phyloP scores from a whole-genome alignment of 92 coral and sea anemone genomes.

The Virgularia gustaviana region DNA sequence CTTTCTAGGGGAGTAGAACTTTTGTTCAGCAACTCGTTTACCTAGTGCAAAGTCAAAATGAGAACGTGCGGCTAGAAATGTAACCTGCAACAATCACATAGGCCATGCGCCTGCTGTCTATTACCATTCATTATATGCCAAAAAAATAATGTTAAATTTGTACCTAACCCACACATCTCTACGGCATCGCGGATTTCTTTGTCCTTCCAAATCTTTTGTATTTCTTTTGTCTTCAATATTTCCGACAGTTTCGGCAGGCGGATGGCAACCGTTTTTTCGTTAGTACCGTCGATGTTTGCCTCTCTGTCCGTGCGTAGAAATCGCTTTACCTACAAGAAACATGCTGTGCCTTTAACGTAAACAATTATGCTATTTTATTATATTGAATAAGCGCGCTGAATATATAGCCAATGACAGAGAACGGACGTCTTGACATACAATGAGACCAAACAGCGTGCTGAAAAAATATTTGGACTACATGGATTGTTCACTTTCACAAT shows the following conservation, averaged over 20 bases:
- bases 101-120: not conserved
- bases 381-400: too few relatives aligned
- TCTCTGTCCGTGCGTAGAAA: conserved; percentile 5
- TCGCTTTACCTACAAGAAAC: conserved; percentile 14
- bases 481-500: too few relatives aligned
- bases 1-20: conserved; percentile 14
- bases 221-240: not conserved
- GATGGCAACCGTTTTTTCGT: conserved; percentile 11
- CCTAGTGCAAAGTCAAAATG: too few relatives aligned
- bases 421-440: too few relatives aligned
- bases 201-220: not conserved
- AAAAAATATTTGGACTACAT: too few relatives aligned
- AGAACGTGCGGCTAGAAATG: too few relatives aligned
- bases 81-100: too few relatives aligned
- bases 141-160: too few relatives aligned
- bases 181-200: conserved; percentile 17
- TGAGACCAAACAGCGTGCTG: too few relatives aligned
- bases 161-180: not conserved
- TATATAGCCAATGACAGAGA: too few relatives aligned
- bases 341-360: too few relatives aligned
- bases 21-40: conserved; percentile 25
- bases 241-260: conserved; percentile 6
- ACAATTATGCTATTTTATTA: too few relatives aligned
- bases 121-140: not conserved
- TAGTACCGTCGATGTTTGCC: not conserved